Percentiles rank a stretch among this genome's conserved stretches.
Conservation (phyloP, 1,140 invertebrate genomes). For the Lepidurus packardi region DNA sequence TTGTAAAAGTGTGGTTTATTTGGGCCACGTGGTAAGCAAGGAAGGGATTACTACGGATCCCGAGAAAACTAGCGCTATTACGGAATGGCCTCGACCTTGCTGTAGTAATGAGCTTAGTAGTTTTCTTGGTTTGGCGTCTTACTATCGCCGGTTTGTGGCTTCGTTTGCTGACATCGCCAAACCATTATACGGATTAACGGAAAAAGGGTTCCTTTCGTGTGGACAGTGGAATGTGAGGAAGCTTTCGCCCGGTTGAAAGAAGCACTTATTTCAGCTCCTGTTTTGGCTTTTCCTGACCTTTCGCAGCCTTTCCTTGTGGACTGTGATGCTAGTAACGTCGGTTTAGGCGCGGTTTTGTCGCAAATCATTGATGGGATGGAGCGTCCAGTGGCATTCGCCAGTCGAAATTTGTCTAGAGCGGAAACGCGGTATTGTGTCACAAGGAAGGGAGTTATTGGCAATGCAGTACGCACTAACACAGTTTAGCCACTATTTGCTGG, state of each 20-base stretch:
- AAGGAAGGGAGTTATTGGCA: conserved; percentile 46
- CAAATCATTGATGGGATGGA: conserved; percentile 41
- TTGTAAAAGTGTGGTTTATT: neutral
- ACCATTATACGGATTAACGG: conserved; percentile 39
- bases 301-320: conserved; percentile 49
- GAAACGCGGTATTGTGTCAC: conserved; percentile 44
- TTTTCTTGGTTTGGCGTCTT: conserved; percentile 39
- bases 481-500: conserved; percentile 43
- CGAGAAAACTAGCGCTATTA: conserved; percentile 33
- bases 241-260: conserved; percentile 8
- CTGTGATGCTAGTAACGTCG: conserved; percentile 40
- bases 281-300: conserved; percentile 44
- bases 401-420: conserved; percentile 39
- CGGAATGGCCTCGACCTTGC: conserved; percentile 33
- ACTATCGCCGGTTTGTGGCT: conserved; percentile 45
- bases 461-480: conserved; percentile 43
- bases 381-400: conserved; percentile 47
- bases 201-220: conserved; percentile 32
- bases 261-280: neutral
- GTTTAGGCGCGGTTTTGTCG: conserved; percentile 37
- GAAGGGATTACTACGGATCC: conserved; percentile 32
- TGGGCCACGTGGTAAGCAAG: conserved; percentile 33
- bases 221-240: neutral
- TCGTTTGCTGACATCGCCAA: conserved; percentile 41
- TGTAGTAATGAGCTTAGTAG: neutral